phyloP scores from a whole-genome alignment of 2,113 vertebrate species.

The Microcebus jonahi region DNA sequence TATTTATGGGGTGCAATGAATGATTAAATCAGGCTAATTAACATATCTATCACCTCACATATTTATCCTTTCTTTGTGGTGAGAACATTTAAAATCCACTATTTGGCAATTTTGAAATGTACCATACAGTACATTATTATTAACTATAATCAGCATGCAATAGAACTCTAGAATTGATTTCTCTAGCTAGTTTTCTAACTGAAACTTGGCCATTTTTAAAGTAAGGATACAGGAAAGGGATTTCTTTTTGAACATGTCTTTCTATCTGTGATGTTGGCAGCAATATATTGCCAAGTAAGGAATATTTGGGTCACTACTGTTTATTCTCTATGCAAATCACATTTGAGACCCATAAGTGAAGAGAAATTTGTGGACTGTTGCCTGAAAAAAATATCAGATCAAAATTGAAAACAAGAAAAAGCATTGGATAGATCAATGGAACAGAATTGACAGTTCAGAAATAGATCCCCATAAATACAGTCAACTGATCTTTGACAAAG shows the following conservation, averaged over 20 bases:
- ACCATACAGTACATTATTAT: background rate
- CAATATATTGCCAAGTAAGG: background rate
- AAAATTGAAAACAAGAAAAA: conserved; percentile 26
- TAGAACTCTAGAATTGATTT: background rate
- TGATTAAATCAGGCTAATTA: background rate
- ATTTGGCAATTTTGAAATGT: background rate
- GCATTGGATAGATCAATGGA: background rate
- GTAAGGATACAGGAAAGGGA: background rate
- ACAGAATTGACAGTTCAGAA: background rate
- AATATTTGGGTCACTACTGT: background rate
- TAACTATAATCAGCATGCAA: too few relatives aligned
- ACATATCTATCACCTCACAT: background rate
- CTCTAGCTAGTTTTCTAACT: background rate
- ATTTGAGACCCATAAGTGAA: conserved; percentile 38
- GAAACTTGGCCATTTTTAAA: background rate
- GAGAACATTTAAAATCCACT: background rate
- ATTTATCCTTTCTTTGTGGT: background rate
- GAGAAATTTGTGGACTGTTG: background rate
- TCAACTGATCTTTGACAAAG: background rate
- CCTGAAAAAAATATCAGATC: background rate
- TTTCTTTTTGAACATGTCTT: conserved; percentile 42
- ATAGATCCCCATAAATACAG: background rate
- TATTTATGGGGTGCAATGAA: background rate
- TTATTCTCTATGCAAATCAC: conserved; percentile 34
- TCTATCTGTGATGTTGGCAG: background rate